Evolutionary conservation across 2,113 vertebrate genomes (phyloP).

Genomic region (Halichoerus grypus): DNA sequence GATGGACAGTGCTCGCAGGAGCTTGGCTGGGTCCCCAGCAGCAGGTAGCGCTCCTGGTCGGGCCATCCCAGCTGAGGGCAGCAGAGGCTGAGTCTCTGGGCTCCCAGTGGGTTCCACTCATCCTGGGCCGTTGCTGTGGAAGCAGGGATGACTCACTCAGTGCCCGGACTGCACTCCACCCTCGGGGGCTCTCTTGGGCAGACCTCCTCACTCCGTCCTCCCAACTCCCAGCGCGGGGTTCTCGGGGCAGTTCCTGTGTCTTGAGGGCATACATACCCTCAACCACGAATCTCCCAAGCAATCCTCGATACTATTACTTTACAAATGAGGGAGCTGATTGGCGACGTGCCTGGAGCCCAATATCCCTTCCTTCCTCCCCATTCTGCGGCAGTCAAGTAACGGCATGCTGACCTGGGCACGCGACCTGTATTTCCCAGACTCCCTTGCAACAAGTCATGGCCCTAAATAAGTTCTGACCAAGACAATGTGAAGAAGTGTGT

Average conservation of each 20-base stretch:
- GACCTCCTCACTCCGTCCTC: no score
- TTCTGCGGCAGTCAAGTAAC: rapidly evolving
- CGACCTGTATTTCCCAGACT: background rate
- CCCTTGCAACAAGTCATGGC: background rate
- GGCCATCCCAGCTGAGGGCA: background rate
- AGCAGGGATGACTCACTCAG: no score
- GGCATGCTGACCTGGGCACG: rapidly evolving
- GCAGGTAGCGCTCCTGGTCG: rapidly evolving
- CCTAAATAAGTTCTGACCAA: no score
- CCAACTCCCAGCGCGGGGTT: rapidly evolving
- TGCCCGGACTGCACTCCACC: background rate
- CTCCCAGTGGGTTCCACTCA: rapidly evolving
- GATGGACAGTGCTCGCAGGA: background rate
- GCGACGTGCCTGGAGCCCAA: rapidly evolving
- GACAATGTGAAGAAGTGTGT: rapidly evolving
- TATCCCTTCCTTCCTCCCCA: rapidly evolving
- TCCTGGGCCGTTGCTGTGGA: background rate
- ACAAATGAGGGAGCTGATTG: background rate
- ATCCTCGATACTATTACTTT: rapidly evolving
- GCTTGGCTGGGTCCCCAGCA: rapidly evolving
- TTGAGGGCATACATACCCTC: no score
- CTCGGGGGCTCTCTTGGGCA: background rate
- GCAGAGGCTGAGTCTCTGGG: background rate
- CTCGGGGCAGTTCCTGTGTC: background rate
- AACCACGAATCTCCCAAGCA: background rate